Evolutionary conservation across 2,113 vertebrate genomes (phyloP).

Genomic region (Marmota flaviventris): DNA sequence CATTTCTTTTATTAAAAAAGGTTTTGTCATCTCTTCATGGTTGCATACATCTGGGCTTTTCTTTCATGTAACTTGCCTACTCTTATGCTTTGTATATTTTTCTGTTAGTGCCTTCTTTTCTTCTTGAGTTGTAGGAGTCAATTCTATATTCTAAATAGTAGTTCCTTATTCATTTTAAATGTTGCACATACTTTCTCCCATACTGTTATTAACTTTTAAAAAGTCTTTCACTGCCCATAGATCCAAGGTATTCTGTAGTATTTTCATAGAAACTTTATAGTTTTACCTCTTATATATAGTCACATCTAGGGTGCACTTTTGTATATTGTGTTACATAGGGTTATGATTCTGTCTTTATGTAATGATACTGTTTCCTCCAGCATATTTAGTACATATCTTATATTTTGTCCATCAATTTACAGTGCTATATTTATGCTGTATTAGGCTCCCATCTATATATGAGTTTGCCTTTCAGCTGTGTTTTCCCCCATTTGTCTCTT

Average conservation of each 20-base stretch:
- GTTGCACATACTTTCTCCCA: background rate
- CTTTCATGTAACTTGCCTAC: background rate
- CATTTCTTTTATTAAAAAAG: background rate
- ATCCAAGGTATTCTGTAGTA: background rate
- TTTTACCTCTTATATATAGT: background rate
- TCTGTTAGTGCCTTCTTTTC: background rate
- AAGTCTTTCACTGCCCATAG: background rate
- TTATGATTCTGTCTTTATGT: background rate
- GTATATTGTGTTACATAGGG: background rate
- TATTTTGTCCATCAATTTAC: background rate
- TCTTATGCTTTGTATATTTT: conserved; percentile 18
- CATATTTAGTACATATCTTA: background rate
- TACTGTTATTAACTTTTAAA: background rate
- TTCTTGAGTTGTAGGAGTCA: background rate
- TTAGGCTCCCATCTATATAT: background rate
- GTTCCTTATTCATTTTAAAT: background rate
- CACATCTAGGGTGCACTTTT: background rate
- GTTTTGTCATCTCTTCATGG: background rate
- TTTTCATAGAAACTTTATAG: background rate
- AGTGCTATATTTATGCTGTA: background rate
- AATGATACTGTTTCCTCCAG: background rate
- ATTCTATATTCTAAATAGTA: background rate
- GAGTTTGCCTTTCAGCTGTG: background rate
- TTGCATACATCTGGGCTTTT: background rate
- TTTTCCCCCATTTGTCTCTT: background rate